Evolutionary conservation across 1,140 invertebrate genomes (phyloP), one percentile per base, ranked within the genome.

Genomic region (Hyposmocoma kahamanoa): DNA sequence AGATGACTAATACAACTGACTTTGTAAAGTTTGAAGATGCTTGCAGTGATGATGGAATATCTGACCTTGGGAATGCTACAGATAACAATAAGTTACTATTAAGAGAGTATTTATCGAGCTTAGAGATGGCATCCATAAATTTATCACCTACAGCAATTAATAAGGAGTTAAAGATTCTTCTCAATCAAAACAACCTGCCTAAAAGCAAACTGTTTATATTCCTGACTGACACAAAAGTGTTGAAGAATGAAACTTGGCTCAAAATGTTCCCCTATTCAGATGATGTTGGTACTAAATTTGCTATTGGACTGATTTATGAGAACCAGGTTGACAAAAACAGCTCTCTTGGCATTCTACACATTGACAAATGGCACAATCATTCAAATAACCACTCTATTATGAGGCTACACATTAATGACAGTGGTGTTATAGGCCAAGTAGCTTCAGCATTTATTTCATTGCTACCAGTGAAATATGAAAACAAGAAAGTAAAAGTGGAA

Each of bases 11-110:
- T 44, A 74, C 69, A 57, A 73, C 74, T 21, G 73, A 74, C 43
- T 85, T 82, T 57, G 52, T 80, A 9, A 85, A 80, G 58, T 83
- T 85, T 69, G 77, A 83, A 53, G 81, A 85, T 26, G 57, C 63
- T 26, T 85, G 82, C 39, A 80, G 62, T 47, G 61, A 44, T 47
- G 70, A 73, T 64, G 76, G 74, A 15, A 66, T 76, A 39, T 71
- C 78, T 17, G 74, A 72, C 43, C 45, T 79, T 17, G 79, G 72
- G n/a, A 82, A 85, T 67, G 79, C 79, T 8, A 83, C 78, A 36
- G 82, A 85, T 18, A 79, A 67, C 41, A 85, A 85, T 39, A 85
- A 85, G 61, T 45, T 85, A 9, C 42, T 82, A 8, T 50, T 85
- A 3, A 49, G 70, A 47, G 82, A 85, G 58, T 80, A 82, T 52